Evolutionary conservation across 1,140 invertebrate genomes (phyloP).

Genomic region (Lamellibrachia luymesi): DNA sequence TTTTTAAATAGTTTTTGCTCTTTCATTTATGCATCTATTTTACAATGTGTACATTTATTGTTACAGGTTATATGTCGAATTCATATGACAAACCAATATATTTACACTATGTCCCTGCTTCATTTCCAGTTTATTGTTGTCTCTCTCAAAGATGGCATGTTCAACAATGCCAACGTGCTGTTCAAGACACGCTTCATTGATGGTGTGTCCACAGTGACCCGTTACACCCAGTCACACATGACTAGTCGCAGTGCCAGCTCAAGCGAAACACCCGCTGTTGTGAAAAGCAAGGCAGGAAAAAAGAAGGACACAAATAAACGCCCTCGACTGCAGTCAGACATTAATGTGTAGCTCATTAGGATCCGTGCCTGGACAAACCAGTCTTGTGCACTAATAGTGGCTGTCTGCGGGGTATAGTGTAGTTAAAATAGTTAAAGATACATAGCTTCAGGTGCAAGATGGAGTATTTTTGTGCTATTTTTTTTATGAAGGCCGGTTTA

Average conservation of each 20-base stretch:
- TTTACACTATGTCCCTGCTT: not conserved
- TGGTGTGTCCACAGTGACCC: conserved; percentile 85
- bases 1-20: not conserved
- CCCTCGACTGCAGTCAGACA: not conserved
- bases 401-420: not conserved
- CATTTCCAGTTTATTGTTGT: conserved; percentile 91
- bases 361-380: not conserved
- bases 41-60: not conserved
- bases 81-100: no score
- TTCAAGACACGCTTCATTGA: conserved; percentile 94
- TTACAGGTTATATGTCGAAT: no score
- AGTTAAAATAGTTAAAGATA: not conserved
- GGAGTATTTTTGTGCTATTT: not conserved
- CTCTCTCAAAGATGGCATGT: conserved; percentile 99
- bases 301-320: not conserved
- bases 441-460: not conserved
- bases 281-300: not conserved
- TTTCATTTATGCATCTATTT: not conserved
- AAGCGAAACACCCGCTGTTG: not conserved
- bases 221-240: conserved; percentile 53
- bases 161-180: conserved; percentile 97
- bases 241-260: not conserved
- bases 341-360: not conserved
- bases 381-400: not conserved
- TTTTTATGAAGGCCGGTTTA: not conserved